Evolutionary conservation across 2,888 invertebrate genomes (phyloP).

Genomic region (Actias luna): DNA sequence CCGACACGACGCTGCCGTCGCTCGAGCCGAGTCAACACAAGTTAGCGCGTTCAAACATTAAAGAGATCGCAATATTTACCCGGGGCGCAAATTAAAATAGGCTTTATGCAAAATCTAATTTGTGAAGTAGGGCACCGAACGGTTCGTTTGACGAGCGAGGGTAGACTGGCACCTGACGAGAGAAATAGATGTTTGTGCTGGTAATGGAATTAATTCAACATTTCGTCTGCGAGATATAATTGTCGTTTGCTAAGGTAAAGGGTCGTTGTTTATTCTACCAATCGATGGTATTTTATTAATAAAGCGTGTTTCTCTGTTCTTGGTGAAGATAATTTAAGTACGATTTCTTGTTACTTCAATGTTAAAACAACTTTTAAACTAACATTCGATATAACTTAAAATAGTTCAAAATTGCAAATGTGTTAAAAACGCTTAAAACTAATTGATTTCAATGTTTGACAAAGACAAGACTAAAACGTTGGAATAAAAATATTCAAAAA

Average conservation of each 20-base stretch:
- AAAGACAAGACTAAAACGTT: no score
- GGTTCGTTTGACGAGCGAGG: conserved; percentile 58
- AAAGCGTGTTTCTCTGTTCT: neutral
- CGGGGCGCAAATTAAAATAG: conserved; percentile 79
- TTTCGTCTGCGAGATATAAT: conserved; percentile 58
- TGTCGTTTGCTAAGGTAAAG: conserved; percentile 28
- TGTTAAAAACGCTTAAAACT: no score
- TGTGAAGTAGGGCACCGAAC: conserved; percentile 68
- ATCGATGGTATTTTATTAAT: neutral
- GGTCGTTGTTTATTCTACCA: conserved; percentile 12
- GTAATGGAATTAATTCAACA: conserved; percentile 75
- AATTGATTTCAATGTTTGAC: no score
- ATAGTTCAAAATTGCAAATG: no score
- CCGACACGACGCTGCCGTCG: conserved; percentile 26
- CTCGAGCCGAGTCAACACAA: conserved; percentile 52
- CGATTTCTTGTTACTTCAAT: no score
- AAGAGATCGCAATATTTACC: conserved; percentile 75
- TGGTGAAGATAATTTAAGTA: neutral
- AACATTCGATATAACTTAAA: no score
- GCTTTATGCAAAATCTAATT: conserved; percentile 80
- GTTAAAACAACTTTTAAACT: no score
- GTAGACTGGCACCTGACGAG: conserved; percentile 41
- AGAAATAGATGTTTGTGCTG: conserved; percentile 70
- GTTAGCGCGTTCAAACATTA: conserved; percentile 74
- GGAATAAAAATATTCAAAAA: no score